Conservation (phyloP, 30 jellyfish, hydroid and myxozoan species). For the Cassiopea xamachana region DNA sequence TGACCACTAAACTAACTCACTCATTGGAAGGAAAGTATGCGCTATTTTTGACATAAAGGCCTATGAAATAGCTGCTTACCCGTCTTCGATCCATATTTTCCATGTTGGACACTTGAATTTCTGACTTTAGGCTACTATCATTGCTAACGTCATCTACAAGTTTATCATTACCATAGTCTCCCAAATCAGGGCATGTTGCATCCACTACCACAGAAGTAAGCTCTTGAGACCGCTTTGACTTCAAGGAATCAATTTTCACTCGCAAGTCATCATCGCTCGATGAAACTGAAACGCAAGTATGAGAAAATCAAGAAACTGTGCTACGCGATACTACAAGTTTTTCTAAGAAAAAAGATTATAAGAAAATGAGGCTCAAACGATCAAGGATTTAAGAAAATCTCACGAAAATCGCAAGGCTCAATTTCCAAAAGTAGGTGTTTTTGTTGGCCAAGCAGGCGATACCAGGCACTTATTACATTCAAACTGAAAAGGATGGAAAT, state of each 20-base stretch:
- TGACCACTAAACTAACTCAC: too few relatives aligned
- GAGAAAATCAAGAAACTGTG: background rate
- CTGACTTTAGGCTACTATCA: background rate
- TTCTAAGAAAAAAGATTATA: too few relatives aligned
- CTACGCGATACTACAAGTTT: too few relatives aligned
- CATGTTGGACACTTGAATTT: background rate
- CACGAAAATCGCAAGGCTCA: too few relatives aligned
- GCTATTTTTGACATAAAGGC: background rate
- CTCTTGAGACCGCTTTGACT: background rate
- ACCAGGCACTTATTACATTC: too few relatives aligned
- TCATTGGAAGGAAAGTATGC: background rate
- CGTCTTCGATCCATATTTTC: background rate
- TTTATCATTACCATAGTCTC: background rate
- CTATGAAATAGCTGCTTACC: background rate
- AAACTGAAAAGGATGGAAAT: too few relatives aligned
- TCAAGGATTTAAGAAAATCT: too few relatives aligned
- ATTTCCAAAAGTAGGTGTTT: too few relatives aligned
- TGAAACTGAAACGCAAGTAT: constrained; percentile 1
- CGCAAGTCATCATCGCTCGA: constrained; percentile 20
- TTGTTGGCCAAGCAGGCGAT: too few relatives aligned
- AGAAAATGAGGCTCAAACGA: too few relatives aligned
- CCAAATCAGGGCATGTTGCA: background rate
- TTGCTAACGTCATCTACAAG: background rate
- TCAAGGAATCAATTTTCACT: background rate
- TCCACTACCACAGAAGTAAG: background rate